phyloP scores from a whole-genome alignment of 53 echinoderm and acorn worm species.

The Echinarachnius parma region DNA sequence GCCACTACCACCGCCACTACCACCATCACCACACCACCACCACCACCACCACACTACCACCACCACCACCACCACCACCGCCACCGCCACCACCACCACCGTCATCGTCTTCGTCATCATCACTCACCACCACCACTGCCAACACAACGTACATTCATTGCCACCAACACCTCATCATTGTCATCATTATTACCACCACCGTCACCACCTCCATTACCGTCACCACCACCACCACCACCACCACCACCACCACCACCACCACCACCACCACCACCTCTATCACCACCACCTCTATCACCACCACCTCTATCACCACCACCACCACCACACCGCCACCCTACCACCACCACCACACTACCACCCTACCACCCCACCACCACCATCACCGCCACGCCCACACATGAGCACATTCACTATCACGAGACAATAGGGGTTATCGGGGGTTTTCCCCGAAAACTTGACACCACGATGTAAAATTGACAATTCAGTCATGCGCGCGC shows the following conservation, averaged over 20 bases:
- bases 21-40: not conserved
- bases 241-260: not conserved
- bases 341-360: not conserved
- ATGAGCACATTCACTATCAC: not conserved
- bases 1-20: not conserved
- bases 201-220: not conserved
- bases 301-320: not conserved
- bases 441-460: no score
- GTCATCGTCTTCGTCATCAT: not conserved
- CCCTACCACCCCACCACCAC: not conserved
- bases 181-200: not conserved
- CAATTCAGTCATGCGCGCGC: no score
- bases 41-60: not conserved
- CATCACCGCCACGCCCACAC: not conserved
- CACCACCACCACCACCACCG: not conserved
- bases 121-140: not conserved
- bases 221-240: not conserved
- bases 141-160: no score
- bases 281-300: not conserved
- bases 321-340: not conserved
- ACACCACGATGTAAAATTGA: no score
- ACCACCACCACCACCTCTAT: not conserved
- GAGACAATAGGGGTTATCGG: no score
- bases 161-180: no score
- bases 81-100: not conserved